Conservation (phyloP, 2,113 vertebrate genomes). For the Trochalopteron elliotii region DNA sequence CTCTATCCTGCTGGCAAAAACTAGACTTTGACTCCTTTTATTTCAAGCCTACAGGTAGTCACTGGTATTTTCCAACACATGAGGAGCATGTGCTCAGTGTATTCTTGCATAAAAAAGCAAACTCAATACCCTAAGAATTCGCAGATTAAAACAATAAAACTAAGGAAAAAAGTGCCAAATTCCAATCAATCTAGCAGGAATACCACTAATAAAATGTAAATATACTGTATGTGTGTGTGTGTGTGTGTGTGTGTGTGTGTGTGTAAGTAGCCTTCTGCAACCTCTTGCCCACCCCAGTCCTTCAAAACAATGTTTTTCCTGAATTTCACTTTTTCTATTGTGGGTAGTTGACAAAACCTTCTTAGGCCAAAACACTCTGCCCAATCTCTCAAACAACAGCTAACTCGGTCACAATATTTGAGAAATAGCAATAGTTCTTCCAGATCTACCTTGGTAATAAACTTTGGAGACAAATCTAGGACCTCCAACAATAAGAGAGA, state of each 20-base stretch:
- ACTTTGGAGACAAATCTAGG: neutral
- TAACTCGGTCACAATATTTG: neutral
- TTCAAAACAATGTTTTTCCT: neutral
- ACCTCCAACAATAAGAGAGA: neutral
- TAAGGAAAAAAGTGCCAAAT: neutral
- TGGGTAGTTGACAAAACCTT: neutral
- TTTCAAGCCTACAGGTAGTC: neutral
- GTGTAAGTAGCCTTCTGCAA: neutral
- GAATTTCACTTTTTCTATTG: neutral
- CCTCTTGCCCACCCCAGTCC: accelerated
- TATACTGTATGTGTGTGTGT: neutral
- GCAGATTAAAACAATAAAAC: neutral
- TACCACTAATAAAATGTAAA: neutral
- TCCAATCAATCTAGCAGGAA: neutral
- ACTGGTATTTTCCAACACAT: neutral
- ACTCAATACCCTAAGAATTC: neutral
- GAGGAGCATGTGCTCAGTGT: neutral
- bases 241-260: too few relatives aligned
- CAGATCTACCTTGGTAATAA: neutral
- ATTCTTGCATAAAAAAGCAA: neutral
- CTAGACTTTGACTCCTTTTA: neutral
- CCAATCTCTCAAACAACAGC: neutral
- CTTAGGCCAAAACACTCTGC: neutral
- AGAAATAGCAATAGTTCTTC: neutral
- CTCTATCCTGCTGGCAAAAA: neutral